Base-by-base conservation (phyloP, 2,113 vertebrate genomes). In the Albula goreensis region DNA sequence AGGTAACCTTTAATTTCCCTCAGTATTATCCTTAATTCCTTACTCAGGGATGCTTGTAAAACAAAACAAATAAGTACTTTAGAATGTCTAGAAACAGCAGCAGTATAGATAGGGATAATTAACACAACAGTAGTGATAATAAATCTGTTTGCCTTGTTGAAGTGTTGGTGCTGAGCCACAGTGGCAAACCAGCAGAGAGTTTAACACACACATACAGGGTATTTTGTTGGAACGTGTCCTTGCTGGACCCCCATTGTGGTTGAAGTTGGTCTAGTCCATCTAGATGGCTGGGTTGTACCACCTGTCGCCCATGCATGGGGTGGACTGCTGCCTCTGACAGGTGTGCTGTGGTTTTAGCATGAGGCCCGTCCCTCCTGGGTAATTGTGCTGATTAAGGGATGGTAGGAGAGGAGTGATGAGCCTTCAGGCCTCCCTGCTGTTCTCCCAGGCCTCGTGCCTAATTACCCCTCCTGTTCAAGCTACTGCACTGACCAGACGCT, bases 321-420 rank as follows among this genome's bases (percentile, higher is more conserved):
- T 10, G 51, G 81, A 13, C 5, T 25, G 8, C 3, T 13, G 49
- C 85, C 57, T 78, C 50, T 83, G 81, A 86, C 80, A 83, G 85
- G 63, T 82, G 66, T 48, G 53, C 31, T 13, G 50, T 50, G 56
- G 56, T 17, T 82, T 86, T 78, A 81, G 50, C 52, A 66, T 22
- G 52, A 15, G 19, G 60, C 51, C 70, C 51, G 83, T 85, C 78
- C 82, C 66, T 88, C 82, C 52, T 31, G 78, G 83, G 22, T 84
- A 88, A 86, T 85, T 78, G 63, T 52, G 12, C 78, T 88, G 70
- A 88, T 88, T 84, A 88, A 25, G 77, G 83, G 70, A 63, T 78
- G 82, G 50, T 60, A 22, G 82, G 25, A 50, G 82, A 22, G n/a
- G 78, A 52, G 48, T 79, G 51, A 84, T 82, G 53, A 63, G 51